These are phyloP conservation scores for Clarias pachynema DNA, from an alignment of 2,797 vertebrate genomes.

Conservation along the genomic window DNA sequence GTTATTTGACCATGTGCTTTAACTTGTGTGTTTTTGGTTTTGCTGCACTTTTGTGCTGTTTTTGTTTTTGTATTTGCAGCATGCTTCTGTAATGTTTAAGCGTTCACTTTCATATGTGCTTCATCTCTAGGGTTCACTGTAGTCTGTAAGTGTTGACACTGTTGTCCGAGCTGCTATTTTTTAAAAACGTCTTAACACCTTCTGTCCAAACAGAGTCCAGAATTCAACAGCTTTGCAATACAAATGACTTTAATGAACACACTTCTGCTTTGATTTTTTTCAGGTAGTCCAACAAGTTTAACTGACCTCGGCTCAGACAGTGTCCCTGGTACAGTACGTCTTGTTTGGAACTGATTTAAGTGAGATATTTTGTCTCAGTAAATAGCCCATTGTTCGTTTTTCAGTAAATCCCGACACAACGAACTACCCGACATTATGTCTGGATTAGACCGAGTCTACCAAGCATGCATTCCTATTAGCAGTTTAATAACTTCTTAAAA, in stretches of 20 bases:
- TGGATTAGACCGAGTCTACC: neutral
- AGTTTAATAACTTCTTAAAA: constrained; percentile 10
- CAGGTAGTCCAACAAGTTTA: neutral
- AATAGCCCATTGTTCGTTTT: neutral
- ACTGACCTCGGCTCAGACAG: neutral
- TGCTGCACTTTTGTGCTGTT: no score
- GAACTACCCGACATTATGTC: neutral
- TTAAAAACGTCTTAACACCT: neutral
- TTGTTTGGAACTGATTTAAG: neutral
- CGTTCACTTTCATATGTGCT: no score
- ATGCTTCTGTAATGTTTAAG: no score
- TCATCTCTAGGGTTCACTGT: no score
- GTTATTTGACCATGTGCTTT: no score
- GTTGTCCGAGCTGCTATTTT: neutral
- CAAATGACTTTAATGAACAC: neutral
- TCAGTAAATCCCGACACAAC: neutral
- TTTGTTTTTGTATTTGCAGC: no score
- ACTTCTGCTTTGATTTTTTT: neutral
- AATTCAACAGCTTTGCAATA: neutral
- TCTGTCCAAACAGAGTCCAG: neutral
- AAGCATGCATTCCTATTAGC: neutral
- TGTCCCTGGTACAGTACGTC: neutral
- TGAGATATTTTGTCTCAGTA: neutral
- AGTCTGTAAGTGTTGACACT: no score
- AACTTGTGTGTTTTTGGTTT: no score